phyloP scores from a whole-genome alignment of 1,140 invertebrate genomes.

The Drosophila arizonae region DNA sequence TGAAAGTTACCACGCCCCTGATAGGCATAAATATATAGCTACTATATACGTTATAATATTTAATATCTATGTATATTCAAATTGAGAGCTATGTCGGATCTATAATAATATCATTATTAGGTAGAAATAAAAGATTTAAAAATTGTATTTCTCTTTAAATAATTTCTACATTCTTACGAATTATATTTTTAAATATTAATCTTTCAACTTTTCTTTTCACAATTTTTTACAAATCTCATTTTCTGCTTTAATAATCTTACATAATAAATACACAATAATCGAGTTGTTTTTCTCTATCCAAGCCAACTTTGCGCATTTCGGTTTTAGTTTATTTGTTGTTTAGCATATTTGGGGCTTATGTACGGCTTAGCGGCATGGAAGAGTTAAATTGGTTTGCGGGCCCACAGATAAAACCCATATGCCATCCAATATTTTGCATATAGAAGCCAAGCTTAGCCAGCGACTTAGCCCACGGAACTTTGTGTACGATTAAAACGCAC shows the following conservation, averaged over 20 bases:
- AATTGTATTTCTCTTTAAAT: too few species aligned
- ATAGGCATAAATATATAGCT: too few species aligned
- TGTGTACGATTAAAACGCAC: slow-evolving; percentile 29
- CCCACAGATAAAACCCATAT: slow-evolving; percentile 54
- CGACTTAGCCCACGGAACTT: slow-evolving; percentile 43
- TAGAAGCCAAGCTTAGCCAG: slow-evolving; percentile 28
- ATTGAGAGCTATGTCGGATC: too few species aligned
- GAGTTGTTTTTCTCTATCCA: not conserved
- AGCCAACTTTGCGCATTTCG: slow-evolving; percentile 13
- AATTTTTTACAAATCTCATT: too few species aligned
- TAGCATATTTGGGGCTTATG: slow-evolving; percentile 68
- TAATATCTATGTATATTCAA: too few species aligned
- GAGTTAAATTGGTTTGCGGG: slow-evolving; percentile 67
- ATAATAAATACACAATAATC: not conserved
- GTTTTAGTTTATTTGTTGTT: slow-evolving; percentile 25
- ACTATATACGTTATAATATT: too few species aligned
- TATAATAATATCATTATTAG: too few species aligned
- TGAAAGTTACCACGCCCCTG: too few species aligned
- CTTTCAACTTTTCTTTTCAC: too few species aligned
- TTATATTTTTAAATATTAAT: too few species aligned
- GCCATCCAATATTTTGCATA: slow-evolving; percentile 68
- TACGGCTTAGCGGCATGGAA: slow-evolving; percentile 57
- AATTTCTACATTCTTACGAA: too few species aligned
- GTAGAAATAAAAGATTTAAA: too few species aligned
- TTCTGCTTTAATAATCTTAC: not conserved